Evolutionary conservation across 2,797 vertebrate genomes (phyloP), one percentile per base, ranked within the genome.

Genomic region (Squalus acanthias): DNA sequence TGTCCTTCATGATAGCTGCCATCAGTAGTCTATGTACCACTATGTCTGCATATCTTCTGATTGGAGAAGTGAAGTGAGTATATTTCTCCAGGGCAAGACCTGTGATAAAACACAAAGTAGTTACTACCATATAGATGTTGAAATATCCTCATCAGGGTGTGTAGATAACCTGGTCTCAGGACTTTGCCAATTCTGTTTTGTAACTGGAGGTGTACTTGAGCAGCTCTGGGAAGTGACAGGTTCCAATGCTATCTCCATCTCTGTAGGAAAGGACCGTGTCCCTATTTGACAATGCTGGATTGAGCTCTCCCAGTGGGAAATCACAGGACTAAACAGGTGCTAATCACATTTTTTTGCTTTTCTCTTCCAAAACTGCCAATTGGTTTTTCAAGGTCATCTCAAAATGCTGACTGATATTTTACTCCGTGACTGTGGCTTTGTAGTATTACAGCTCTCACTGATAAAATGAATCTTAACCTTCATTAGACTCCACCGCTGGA

Each of bases 41-140:
- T 0, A 99, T 97, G 97, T 99, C 99, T 0, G 99, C 98, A 0
- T 99, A 99, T 96, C 99, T 99, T 96, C 99, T 98, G 97, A 99
- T 99, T 9, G 99, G 99, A 0, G 99, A 99, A 0, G 99, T 99
- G 97, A 99, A 99, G 97, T 99, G 99, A 0, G 99, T 99, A 97
- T 99, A 99, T 96, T 98, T 98, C 96, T 99, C 99, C 96, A 99
- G 97, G 96, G 99, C 99, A 96, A 99, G 98, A 97, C 99, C 99
- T 99, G 39, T 57, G 91, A 0, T 96, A 4, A 96, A 33, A 96
- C 7, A 72, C 10, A 72, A 95, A 95, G 2, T 22, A n/a, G 15
- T 24, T 57, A 63, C 24, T n/a, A 92, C 26, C 46, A 63, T n/a
- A 92, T 26, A 60, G 7, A 50, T 46, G 15, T 74, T 33, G 24